These are phyloP conservation scores for Sebastes hopkinsi DNA, from an alignment of 2,797 vertebrate genomes.

Conservation along the genomic window DNA sequence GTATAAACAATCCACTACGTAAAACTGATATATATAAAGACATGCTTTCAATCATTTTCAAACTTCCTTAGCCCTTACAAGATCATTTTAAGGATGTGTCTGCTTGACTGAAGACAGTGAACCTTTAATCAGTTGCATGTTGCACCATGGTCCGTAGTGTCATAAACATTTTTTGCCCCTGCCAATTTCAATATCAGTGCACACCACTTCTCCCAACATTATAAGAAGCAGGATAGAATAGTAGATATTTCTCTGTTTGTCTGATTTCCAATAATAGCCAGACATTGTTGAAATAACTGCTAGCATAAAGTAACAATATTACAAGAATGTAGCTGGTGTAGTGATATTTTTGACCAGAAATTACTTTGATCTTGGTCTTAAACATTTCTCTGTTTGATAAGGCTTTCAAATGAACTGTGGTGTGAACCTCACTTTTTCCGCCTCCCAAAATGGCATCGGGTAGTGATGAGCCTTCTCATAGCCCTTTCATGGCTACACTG, in stretches of 20 bases:
- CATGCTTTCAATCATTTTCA: neutral
- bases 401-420: conserved; percentile 70
- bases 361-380: conserved; percentile 64
- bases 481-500: conserved; percentile 73
- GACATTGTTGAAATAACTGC: conserved; percentile 58
- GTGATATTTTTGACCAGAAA: conserved; percentile 64
- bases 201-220: neutral
- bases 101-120: neutral
- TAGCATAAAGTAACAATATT: conserved; percentile 54
- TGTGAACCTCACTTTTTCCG: conserved; percentile 56
- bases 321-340: conserved; percentile 51
- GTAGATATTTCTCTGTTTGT: conserved; percentile 29
- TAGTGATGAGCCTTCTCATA: conserved; percentile 67
- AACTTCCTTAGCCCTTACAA: neutral
- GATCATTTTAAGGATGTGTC: neutral
- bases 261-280: conserved; percentile 65
- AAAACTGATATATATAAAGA: neutral
- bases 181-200: neutral
- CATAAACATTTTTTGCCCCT: neutral
- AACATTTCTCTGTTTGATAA: conserved; percentile 70
- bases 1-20: neutral
- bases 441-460: conserved; percentile 69
- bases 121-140: neutral
- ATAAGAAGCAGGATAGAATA: conserved; percentile 16
- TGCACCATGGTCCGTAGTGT: neutral